Percentiles rank a stretch among this genome's conserved stretches.
Conservation (phyloP, 2,113 vertebrate species). For the Planiliza haematocheilus region DNA sequence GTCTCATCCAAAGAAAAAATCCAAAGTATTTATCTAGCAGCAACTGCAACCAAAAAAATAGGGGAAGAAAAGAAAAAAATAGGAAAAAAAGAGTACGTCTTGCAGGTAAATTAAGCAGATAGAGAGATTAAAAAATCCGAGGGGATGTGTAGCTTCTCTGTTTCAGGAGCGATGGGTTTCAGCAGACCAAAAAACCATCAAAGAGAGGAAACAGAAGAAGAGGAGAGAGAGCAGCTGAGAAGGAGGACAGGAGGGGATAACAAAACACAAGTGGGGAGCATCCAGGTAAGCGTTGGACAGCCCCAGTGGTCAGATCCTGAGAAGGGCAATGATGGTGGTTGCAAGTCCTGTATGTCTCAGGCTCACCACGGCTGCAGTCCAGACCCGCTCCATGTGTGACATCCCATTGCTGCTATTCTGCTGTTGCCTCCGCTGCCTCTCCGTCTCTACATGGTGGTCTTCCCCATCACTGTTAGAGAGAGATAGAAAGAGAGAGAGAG, state of each 20-base stretch:
- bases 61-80: constrained; percentile 37
- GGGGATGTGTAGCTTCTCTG: constrained; percentile 47
- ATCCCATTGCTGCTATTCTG: constrained; percentile 89
- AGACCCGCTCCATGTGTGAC: constrained; percentile 90
- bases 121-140: constrained; percentile 46
- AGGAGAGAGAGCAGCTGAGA: constrained; percentile 61
- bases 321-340: constrained; percentile 69
- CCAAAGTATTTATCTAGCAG: constrained; percentile 65
- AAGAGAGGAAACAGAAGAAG: constrained; percentile 65
- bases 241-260: constrained; percentile 51
- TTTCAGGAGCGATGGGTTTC: constrained; percentile 53
- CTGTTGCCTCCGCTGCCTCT: constrained; percentile 81
- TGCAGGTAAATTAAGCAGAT: constrained; percentile 39
- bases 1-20: constrained; percentile 64
- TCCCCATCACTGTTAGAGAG: constrained; percentile 87
- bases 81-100: constrained; percentile 34
- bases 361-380: constrained; percentile 94
- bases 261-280: constrained; percentile 68
- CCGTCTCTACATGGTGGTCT: constrained; percentile 94
- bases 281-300: constrained; percentile 78
- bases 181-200: constrained; percentile 59
- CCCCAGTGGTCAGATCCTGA: constrained; percentile 79
- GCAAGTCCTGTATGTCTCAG: constrained; percentile 71
- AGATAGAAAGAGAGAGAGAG: constrained; percentile 47
- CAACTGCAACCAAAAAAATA: constrained; percentile 38